Evolutionary conservation across 2,113 vertebrate genomes (phyloP).

Genomic region (Brienomyrus longianalis): DNA sequence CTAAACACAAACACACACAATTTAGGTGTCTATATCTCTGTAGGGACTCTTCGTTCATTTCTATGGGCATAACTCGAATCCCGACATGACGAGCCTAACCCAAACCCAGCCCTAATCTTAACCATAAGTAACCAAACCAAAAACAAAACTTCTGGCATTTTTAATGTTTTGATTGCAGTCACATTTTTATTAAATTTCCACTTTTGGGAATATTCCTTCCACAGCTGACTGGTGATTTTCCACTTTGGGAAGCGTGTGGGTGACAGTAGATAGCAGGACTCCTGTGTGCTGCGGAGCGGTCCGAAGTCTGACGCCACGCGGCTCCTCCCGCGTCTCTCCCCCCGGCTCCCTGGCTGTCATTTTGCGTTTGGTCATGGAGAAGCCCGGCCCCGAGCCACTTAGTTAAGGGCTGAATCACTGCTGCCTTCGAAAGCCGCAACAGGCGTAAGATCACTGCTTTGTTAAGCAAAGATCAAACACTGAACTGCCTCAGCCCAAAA

Average conservation of each 20-base stretch:
- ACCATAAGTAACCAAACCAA: neutral
- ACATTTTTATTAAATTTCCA: neutral
- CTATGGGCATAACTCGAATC: neutral
- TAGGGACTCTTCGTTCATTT: neutral
- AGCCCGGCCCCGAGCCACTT: neutral
- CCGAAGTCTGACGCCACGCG: neutral
- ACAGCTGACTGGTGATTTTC: neutral
- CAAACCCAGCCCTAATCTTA: neutral
- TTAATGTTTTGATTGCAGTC: neutral
- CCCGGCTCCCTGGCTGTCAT: neutral
- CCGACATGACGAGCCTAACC: neutral
- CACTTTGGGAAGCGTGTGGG: neutral
- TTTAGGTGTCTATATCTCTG: neutral
- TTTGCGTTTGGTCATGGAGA: neutral
- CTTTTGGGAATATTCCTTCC: neutral
- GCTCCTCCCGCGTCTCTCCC: neutral
- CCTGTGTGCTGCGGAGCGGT: neutral
- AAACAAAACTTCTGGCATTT: neutral
- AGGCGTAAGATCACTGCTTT: neutral
- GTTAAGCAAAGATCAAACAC: neutral
- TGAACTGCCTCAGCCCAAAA: neutral
- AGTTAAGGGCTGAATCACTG: neutral
- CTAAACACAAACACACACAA: constrained; percentile 28
- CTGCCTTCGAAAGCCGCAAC: neutral
- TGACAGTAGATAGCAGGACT: neutral